Evolutionary conservation across 2,888 invertebrate genomes (phyloP), one percentile per base, ranked within the genome.

Genomic region (Clostera curtula): DNA sequence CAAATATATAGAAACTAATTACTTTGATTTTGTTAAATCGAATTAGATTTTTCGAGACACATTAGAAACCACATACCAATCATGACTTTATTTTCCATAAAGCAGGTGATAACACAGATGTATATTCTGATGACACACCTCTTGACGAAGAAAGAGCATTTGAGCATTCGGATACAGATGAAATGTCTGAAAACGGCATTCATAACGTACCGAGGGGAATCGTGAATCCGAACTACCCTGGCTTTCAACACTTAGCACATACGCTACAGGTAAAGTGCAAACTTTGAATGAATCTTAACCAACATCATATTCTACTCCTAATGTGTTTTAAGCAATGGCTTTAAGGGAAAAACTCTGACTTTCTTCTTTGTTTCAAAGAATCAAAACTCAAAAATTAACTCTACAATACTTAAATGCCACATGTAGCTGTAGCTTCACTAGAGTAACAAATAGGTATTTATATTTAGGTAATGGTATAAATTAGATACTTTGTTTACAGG

Each of bases 151-250:
- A 87, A 59, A 73, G 75, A 43, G 73, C 73, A 34, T 87, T 87
- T 59, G 86, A 87, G 43, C 70, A 85, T 37, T 86, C 87, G 25
- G 87, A 88, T 50, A 73, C 79, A 41, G 83, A 84, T 71, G 84
- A 85, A 49, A 82, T 80, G 70, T 79, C 77, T 40, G 76, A 76
- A 36, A 79, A 74, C 53, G 66, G 56, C 32, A 38, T 63, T 29
- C 69, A 68, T 32, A 54, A 57, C 37, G 77, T 85, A 56, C 88
- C 88, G 29, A 85, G 90, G 47, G 92, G 93, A 43, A 92, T 93
- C 48, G 89, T 92, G 53, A 93, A 93, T 77, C 93, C 93, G 25
- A 93, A 93, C 72, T 93, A 93, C 75, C 90, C 93, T 11, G 93
- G 93, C 30, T 93, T 93, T 69, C 92, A 93, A 63, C 92, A 93